Evolutionary conservation across 2,797 vertebrate genomes (phyloP), one percentile per base, ranked within the genome.

Genomic region (Gila robusta): DNA sequence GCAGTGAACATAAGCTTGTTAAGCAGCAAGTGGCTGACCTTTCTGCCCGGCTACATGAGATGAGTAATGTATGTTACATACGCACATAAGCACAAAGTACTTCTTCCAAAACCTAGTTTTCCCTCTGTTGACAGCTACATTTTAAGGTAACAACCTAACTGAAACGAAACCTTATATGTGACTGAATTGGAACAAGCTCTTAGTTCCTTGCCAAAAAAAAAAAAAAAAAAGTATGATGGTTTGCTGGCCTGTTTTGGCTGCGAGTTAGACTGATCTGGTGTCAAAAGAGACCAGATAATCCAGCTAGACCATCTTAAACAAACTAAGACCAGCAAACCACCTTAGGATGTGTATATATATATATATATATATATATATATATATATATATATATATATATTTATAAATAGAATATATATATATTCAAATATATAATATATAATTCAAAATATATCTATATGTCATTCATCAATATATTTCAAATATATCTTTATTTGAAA

Each of bases 21-120:
- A 97, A 97, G 89, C 96, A 96, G 92, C 96, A 97, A 83, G 96
- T 96, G 93, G 93, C 92, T 0, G 96, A 97, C 66, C 96, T 97
- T 83, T 95, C 91, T 0, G 94, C 94, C 0, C 96, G 95, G 87
- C 95, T 97, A 72, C 96, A 96, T 0, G 95, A 96, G 86, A 96
- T 97, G 90, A 97, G 90, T 93, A 94, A 93, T 92, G 97, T 97
- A 91, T 91, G 95, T 69, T 56, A 35, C 10, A 66, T 62, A 41
- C 35, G 11, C 72, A 49, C n/a, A 67, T 28, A 37, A 35, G 26
- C n/a, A 85, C 69, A 59, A 32, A 69, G 17, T 69, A 41, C 5
- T 23, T 64, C 19, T 62, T 72, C 39, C 69, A 85, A 80, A 71
- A 47, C 52, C 37, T 54, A 21, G 47, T 17, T 35, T 49, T 81